phyloP scores from a whole-genome alignment of 2,888 invertebrate species.

The Plagodis dolabraria region DNA sequence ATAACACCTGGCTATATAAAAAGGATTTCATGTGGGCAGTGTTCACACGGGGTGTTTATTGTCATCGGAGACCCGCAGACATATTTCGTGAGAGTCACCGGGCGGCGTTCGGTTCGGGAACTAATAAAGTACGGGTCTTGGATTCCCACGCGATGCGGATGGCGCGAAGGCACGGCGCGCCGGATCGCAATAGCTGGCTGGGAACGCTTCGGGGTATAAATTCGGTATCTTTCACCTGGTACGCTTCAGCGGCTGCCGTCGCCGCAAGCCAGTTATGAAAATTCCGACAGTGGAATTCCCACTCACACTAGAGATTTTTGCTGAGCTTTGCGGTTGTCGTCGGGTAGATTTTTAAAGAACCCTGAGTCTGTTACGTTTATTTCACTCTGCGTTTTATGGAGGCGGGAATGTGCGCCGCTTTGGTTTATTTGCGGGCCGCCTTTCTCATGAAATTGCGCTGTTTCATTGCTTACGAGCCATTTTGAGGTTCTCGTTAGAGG shows the following conservation, averaged over 20 bases:
- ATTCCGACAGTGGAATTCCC: constrained; percentile 77
- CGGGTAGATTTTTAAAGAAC: constrained; percentile 76
- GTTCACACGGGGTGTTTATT: constrained; percentile 63
- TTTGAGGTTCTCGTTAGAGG: constrained; percentile 77
- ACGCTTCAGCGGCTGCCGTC: constrained; percentile 63
- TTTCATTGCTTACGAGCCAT: constrained; percentile 81
- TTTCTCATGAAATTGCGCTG: constrained; percentile 81
- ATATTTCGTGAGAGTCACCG: constrained; percentile 59
- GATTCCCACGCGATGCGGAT: constrained; percentile 50
- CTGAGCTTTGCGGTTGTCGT: constrained; percentile 79
- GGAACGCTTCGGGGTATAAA: constrained; percentile 65
- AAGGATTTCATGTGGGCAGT: constrained; percentile 65
- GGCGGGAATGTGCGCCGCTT: constrained; percentile 80
- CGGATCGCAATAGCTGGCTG: constrained; percentile 57
- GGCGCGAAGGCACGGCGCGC: constrained; percentile 31
- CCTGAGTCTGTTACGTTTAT: constrained; percentile 76
- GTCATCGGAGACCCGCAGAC: constrained; percentile 60
- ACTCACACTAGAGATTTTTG: constrained; percentile 80
- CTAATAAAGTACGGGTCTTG: constrained; percentile 63
- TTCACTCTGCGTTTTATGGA: constrained; percentile 79
- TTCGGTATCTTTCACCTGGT: constrained; percentile 72
- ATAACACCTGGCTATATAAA: constrained; percentile 68
- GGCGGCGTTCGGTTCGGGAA: constrained; percentile 50
- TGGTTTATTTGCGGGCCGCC: constrained; percentile 81
- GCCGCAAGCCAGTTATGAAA: constrained; percentile 77